Percentiles rank a stretch among this genome's conserved stretches.
These are phyloP conservation scores for Petromus typicus DNA, from an alignment of 2,113 vertebrate species.

Conservation along the genomic window DNA sequence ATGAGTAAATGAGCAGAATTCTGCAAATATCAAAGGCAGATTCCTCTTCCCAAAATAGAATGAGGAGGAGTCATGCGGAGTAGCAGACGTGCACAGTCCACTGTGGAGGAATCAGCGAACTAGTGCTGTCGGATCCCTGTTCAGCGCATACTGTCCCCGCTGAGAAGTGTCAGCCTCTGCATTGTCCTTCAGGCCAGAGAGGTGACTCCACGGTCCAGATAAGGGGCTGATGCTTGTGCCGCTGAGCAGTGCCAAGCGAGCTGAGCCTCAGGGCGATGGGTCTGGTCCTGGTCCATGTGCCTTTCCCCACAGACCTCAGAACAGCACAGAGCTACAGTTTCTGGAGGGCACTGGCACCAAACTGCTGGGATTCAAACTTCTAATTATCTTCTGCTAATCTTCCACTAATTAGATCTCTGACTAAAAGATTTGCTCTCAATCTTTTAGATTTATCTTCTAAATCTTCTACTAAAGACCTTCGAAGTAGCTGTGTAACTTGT, in stretches of 20 bases:
- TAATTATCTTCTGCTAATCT: conserved; percentile 48
- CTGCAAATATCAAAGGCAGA: neutral
- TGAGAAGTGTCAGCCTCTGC: neutral
- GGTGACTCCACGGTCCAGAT: neutral
- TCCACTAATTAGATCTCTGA: conserved; percentile 54
- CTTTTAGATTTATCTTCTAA: conserved; percentile 51
- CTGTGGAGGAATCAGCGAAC: neutral
- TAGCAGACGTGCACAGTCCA: neutral
- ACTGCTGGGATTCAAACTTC: neutral
- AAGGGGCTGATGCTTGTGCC: neutral
- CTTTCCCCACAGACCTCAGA: neutral
- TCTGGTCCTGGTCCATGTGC: neutral
- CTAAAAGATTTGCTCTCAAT: conserved; percentile 47
- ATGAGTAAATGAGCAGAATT: neutral
- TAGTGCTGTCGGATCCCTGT: neutral
- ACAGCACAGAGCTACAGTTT: neutral
- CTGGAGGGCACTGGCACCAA: neutral
- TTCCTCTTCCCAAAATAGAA: neutral
- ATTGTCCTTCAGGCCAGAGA: too few relatives aligned
- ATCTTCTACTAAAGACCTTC: conserved; percentile 41
- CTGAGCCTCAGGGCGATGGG: neutral
- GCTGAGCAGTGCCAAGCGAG: neutral
- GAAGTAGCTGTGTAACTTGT: conserved; percentile 16
- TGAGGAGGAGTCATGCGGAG: accelerated
- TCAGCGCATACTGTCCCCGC: too few relatives aligned